These are phyloP conservation scores for Silurus meridionalis DNA, from an alignment of 2,113 vertebrate species.

Conservation along the genomic window DNA sequence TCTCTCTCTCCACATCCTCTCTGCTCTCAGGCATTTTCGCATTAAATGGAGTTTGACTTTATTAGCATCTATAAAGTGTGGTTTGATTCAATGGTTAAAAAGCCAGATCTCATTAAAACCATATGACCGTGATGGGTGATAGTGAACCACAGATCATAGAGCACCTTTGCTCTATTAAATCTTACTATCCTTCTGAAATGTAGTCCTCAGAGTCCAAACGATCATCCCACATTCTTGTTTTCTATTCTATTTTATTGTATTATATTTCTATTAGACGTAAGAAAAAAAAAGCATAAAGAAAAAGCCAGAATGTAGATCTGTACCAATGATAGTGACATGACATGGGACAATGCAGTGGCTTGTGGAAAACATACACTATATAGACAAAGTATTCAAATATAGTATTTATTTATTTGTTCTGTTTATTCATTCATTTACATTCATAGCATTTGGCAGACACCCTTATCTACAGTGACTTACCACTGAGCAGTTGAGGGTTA, in stretches of 20 bases:
- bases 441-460: too few species aligned
- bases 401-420: too few species aligned
- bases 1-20: not conserved
- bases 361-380: too few species aligned
- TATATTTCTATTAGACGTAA: not conserved
- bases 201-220: constrained; percentile 29
- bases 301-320: not conserved
- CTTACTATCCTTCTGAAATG: constrained; percentile 18
- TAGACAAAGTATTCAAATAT: too few species aligned
- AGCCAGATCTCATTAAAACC: constrained; percentile 63
- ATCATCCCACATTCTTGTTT: not conserved
- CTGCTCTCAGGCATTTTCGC: constrained; percentile 54
- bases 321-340: too few species aligned
- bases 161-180: constrained; percentile 44
- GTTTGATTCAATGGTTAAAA: constrained; percentile 59
- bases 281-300: not conserved
- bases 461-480: too few species aligned
- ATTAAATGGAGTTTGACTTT: constrained; percentile 64
- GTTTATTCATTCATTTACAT: too few species aligned
- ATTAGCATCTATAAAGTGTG: constrained; percentile 60
- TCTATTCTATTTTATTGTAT: too few species aligned
- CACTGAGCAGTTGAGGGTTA: too few species aligned
- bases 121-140: constrained; percentile 48
- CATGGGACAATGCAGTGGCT: too few species aligned
- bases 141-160: constrained; percentile 44